These are phyloP conservation scores for Lasiurus borealis DNA, from an alignment of 2,113 vertebrate species.

Conservation along the genomic window DNA sequence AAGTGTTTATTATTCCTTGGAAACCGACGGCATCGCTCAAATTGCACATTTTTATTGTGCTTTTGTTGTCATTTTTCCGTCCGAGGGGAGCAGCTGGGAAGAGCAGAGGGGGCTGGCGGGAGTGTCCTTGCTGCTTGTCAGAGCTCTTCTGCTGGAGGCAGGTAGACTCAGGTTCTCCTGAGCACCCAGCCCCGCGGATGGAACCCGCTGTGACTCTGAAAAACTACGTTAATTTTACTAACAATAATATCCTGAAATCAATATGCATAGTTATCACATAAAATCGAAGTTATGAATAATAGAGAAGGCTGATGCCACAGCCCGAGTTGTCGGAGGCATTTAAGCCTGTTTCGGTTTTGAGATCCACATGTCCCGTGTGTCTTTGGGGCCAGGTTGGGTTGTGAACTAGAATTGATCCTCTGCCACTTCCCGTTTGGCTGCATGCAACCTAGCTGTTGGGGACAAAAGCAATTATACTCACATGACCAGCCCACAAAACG, in stretches of 20 bases:
- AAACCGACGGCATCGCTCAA: neutral
- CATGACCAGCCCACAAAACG: conserved; percentile 13
- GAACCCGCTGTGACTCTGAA: neutral
- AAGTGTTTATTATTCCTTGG: neutral
- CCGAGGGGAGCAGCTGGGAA: neutral
- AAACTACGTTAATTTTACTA: conserved; percentile 20
- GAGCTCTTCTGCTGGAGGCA: neutral
- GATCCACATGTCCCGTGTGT: neutral
- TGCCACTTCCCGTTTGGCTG: neutral
- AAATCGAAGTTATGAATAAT: neutral
- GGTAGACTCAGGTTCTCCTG: neutral
- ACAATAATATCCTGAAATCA: neutral
- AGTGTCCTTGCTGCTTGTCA: neutral
- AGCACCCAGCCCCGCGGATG: neutral
- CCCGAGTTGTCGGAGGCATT: neutral
- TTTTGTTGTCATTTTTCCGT: neutral
- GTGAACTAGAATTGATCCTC: conserved; percentile 27
- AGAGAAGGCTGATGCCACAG: neutral
- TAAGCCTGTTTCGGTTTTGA: neutral
- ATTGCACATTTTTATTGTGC: neutral
- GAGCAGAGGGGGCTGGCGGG: neutral
- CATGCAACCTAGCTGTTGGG: neutral
- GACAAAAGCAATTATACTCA: neutral
- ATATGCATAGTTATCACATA: neutral
- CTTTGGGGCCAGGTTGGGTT: neutral